A percentile compares a stretch with the other conserved stretches of the same genome.
Evolutionary conservation across 1,140 invertebrate species (phyloP).

Genomic region (Centruroides vittatus): DNA sequence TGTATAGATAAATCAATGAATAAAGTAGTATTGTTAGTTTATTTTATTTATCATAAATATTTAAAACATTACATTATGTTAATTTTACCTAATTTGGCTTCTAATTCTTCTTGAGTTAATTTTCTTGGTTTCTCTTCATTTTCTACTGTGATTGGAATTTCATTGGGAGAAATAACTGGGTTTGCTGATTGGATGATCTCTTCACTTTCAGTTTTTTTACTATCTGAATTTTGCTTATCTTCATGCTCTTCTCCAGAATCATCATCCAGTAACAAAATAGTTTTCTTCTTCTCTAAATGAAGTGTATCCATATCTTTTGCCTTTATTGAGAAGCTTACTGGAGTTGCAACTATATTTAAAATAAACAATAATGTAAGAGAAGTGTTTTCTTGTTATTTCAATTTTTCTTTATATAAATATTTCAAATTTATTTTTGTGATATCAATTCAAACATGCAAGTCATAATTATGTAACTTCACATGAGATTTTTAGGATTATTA

Average conservation of each 20-base stretch:
- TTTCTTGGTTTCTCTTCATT: constrained; percentile 9
- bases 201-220: not conserved
- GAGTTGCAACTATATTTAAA: constrained; percentile 4
- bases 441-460: too few relatives aligned
- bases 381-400: too few relatives aligned
- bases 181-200: too few relatives aligned
- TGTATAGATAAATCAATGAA: too few relatives aligned
- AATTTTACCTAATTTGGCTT: constrained; percentile 17
- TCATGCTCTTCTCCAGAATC: constrained; percentile 24
- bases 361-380: not conserved
- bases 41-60: not conserved
- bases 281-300: constrained; percentile 21
- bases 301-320: constrained; percentile 24
- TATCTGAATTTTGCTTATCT: constrained; percentile 4
- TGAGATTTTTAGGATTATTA: too few relatives aligned
- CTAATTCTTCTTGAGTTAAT: constrained; percentile 12
- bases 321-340: constrained; percentile 32
- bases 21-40: too few relatives aligned
- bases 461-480: too few relatives aligned
- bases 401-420: too few relatives aligned
- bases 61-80: not conserved
- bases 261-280: constrained; percentile 23
- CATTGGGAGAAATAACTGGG: too few relatives aligned
- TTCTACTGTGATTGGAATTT: not conserved
- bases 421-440: too few relatives aligned